These are phyloP conservation scores for Eulemur rufifrons DNA, from an alignment of 2,113 vertebrate genomes.

Conservation along the genomic window DNA sequence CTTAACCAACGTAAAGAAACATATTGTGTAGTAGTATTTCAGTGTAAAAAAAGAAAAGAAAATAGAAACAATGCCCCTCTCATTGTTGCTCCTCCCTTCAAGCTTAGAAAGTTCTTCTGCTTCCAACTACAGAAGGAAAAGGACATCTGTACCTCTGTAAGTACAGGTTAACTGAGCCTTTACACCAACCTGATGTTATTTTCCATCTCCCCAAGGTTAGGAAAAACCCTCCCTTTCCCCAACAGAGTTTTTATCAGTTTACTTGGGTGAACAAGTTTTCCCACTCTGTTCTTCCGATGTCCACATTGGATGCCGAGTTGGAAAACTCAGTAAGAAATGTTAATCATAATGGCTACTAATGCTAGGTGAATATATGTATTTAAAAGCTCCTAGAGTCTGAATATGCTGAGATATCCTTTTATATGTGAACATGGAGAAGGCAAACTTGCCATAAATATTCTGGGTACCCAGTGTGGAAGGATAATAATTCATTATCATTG, in stretches of 20 bases:
- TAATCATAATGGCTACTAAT: background rate
- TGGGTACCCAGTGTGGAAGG: background rate
- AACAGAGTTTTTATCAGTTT: background rate
- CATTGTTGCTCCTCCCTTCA: rapidly evolving
- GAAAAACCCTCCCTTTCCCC: background rate
- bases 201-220: background rate
- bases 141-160: too few relatives aligned
- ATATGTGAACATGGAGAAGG: background rate
- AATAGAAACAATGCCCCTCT: background rate
- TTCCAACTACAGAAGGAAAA: background rate
- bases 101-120: background rate
- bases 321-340: background rate
- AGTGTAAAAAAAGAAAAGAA: too few relatives aligned
- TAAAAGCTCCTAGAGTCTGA: background rate
- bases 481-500: background rate
- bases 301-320: background rate
- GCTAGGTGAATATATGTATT: too few relatives aligned
- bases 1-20: background rate
- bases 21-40: too few relatives aligned
- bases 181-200: background rate
- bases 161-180: background rate
- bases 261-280: background rate
- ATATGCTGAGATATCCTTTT: background rate
- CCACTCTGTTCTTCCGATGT: background rate
- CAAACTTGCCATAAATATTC: background rate